Conservation (phyloP, 2,113 vertebrate species). For the Proterorhinus semilunaris region DNA sequence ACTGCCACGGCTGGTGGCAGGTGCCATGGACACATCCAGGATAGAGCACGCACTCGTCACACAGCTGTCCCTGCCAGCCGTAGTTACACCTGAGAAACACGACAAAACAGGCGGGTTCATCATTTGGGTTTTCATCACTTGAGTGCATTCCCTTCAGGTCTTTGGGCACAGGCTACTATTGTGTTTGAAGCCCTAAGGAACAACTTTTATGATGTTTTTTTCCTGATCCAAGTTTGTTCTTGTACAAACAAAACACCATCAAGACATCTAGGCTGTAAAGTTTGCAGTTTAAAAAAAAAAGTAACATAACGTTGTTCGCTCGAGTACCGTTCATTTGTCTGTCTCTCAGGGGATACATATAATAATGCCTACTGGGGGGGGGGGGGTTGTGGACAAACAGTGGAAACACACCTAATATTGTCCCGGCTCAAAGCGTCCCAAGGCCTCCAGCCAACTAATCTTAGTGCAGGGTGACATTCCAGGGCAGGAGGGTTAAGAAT, state of each 20-base stretch:
- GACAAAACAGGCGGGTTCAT: not conserved
- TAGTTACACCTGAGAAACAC: conserved; percentile 85
- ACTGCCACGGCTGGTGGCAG: conserved; percentile 89
- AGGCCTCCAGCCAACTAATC: conserved; percentile 56
- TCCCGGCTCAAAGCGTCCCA: conserved; percentile 26
- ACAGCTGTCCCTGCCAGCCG: conserved; percentile 93
- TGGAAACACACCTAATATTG: conserved; percentile 24
- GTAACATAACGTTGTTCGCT: not conserved
- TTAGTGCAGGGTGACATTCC: conserved; percentile 61
- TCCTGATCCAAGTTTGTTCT: conserved; percentile 3
- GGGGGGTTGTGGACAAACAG: not conserved
- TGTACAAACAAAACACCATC: not conserved
- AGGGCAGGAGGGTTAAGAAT: conserved; percentile 70
- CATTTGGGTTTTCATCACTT: not conserved
- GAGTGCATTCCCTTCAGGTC: not conserved
- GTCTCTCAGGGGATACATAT: not conserved
- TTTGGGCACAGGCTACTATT: not conserved
- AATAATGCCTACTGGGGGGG: too few species aligned
- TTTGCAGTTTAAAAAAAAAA: not conserved
- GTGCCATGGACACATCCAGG: conserved; percentile 95
- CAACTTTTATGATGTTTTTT: conserved; percentile 4
- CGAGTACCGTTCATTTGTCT: not conserved
- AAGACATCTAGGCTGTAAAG: not conserved
- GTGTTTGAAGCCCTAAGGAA: not conserved
- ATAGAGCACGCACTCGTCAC: conserved; percentile 88